These are phyloP conservation scores for Philotrypesis tridentata DNA, from an alignment of 1,140 invertebrate genomes.

Conservation along the genomic window DNA sequence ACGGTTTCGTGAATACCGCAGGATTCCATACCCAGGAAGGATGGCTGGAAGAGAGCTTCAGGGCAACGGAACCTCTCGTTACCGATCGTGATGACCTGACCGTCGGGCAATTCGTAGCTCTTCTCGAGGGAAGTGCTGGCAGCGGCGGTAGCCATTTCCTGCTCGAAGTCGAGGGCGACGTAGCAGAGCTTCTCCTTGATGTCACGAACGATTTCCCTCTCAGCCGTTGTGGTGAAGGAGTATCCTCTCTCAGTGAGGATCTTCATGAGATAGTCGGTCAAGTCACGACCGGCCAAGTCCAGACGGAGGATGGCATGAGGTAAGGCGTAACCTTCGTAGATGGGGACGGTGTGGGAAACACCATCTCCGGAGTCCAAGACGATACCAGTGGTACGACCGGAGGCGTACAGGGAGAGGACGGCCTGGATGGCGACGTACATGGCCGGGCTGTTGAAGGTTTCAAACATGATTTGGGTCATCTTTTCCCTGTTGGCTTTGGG, in stretches of 20 bases:
- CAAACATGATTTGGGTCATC: constrained; percentile 87
- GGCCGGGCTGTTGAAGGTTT: constrained; percentile 87
- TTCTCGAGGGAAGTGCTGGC: constrained; percentile 90
- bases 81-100: constrained; percentile 95
- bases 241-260: constrained; percentile 91
- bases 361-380: constrained; percentile 92
- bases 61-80: constrained; percentile 96
- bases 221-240: constrained; percentile 87
- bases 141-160: constrained; percentile 95
- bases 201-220: constrained; percentile 92
- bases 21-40: constrained; percentile 90
- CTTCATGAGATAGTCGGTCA: constrained; percentile 94
- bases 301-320: constrained; percentile 91
- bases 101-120: constrained; percentile 90
- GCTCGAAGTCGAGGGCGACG: constrained; percentile 94
- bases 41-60: constrained; percentile 93
- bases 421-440: constrained; percentile 94
- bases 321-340: constrained; percentile 82
- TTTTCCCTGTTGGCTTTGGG: constrained; percentile 90
- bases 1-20: constrained; percentile 88
- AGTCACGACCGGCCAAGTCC: constrained; percentile 90
- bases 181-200: constrained; percentile 96
- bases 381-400: constrained; percentile 93
- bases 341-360: constrained; percentile 85
- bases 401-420: constrained; percentile 89